These are phyloP conservation scores for Graptemys geographica DNA, from an alignment of 2,797 vertebrate genomes.

Conservation along the genomic window DNA sequence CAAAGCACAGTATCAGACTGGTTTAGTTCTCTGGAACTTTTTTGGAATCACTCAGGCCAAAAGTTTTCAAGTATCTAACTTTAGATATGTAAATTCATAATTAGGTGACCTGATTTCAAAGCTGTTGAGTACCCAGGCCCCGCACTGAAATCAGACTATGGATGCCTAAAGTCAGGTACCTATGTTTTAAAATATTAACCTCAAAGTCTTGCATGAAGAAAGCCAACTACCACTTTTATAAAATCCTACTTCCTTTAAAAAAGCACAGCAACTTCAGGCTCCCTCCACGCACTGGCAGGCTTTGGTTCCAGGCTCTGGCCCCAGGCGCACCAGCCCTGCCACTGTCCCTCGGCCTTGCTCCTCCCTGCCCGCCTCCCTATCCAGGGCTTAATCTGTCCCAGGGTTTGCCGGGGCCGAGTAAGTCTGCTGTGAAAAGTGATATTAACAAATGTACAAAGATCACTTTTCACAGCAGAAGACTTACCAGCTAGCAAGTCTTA, in stretches of 20 bases:
- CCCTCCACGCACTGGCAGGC: too few relatives aligned
- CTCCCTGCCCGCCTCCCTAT: too few relatives aligned
- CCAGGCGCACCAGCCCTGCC: too few relatives aligned
- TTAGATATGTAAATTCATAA: not conserved
- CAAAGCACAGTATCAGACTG: not conserved
- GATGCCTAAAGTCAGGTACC: not conserved
- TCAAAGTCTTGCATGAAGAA: not conserved
- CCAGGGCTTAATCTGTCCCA: too few relatives aligned
- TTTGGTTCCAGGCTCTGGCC: too few relatives aligned
- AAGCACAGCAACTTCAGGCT: not conserved
- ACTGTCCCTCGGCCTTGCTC: too few relatives aligned
- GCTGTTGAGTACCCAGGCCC: not conserved
- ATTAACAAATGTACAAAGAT: too few relatives aligned
- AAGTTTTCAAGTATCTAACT: fast-evolving
- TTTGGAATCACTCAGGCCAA: not conserved
- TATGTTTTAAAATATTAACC: not conserved
- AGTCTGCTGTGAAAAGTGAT: too few relatives aligned
- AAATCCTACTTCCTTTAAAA: not conserved
- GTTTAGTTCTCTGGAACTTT: not conserved
- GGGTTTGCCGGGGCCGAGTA: too few relatives aligned
- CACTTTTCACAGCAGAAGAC: too few relatives aligned
- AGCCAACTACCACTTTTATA: fast-evolving
- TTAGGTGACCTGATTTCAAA: fast-evolving
- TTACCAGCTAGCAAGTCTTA: too few relatives aligned
- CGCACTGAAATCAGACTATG: not conserved